Evolutionary conservation across 30 jellyfish, hydroid and myxozoan species (phyloP), one percentile per base, ranked within the genome.

Genomic region (Pseudorhiza aurosa): DNA sequence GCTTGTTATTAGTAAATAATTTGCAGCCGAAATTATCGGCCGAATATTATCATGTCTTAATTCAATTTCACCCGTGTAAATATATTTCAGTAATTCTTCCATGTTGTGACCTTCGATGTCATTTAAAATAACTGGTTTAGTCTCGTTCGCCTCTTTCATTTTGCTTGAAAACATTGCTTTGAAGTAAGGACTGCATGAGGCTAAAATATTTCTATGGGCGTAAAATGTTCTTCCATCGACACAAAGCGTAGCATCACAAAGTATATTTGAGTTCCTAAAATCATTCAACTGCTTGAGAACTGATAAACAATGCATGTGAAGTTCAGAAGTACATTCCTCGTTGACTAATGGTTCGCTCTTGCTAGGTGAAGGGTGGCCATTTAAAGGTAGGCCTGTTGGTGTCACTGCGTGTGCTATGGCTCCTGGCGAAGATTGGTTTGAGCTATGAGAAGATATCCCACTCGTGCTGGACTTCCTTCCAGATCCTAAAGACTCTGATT

Each of bases 151-250:
- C 69, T 93, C 94, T 30, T 77, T 87, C 87, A 93, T 31, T 44
- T 72, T 82, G 72, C 95, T 93, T 12, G 96, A 81, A 46, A 93
- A 93, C 94, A 93, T 75, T 19, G 99, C 97, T 81, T 93, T 93
- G 72, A 93, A 93, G 37, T 93, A 93, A 8, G 99, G 99, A 40
- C 97, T 88, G 62, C 97, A 65, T 25, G 99, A 95, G 4, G 99
- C 95, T 37, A 93, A 49, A 50, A 93, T 58, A 22, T 80, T 75
- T 42, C 65, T 75, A 73, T 93, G 99, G 0, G 96, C 99, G 26
- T 67, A 32, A 57, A 93, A 93, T 1, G 96, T 86, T 78, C 87
- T 82, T 22, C 99, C 99, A 70, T 87, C 99, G 21, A 93, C 99
- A 51, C 99, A 93, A 24, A 93, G 68, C 21, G 96, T 86, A 4